Conservation (phyloP, 2,888 invertebrate genomes). For the Dolomedes plantarius region DNA sequence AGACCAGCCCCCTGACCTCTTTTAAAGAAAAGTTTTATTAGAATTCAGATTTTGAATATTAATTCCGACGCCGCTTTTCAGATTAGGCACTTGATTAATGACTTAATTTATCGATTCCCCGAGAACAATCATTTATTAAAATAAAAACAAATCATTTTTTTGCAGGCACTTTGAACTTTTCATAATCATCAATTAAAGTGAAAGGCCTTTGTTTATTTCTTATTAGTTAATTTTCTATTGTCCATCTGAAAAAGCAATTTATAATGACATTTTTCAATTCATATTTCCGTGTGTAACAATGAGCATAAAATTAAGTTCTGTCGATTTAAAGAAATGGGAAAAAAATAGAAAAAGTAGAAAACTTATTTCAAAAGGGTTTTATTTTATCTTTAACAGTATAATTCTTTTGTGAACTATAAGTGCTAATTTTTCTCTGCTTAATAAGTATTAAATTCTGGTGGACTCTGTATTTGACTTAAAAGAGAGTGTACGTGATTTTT, state of each 20-base stretch:
- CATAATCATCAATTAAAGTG: background rate
- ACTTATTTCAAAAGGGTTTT: no score
- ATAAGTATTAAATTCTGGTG: no score
- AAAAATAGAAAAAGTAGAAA: no score
- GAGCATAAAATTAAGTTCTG: no score
- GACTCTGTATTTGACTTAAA: no score
- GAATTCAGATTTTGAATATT: conserved; percentile 38
- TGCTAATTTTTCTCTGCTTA: no score
- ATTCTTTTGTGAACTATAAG: no score
- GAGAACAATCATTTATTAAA: conserved; percentile 59
- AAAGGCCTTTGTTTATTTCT: background rate
- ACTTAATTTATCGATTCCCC: conserved; percentile 54
- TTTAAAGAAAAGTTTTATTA: background rate
- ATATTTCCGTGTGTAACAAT: background rate
- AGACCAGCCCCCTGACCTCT: background rate
- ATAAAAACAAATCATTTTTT: conserved; percentile 50
- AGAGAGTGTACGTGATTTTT: no score
- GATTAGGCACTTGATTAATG: conserved; percentile 61
- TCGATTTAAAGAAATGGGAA: no score
- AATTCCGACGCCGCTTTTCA: conserved; percentile 61
- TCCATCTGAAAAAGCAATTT: background rate
- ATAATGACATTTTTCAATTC: background rate
- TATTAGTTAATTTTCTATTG: background rate
- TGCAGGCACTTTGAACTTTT: background rate
- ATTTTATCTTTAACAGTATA: no score